These are phyloP conservation scores for Auanema freiburgensis DNA, from an alignment of 2,888 invertebrate species.

Conservation along the genomic window DNA sequence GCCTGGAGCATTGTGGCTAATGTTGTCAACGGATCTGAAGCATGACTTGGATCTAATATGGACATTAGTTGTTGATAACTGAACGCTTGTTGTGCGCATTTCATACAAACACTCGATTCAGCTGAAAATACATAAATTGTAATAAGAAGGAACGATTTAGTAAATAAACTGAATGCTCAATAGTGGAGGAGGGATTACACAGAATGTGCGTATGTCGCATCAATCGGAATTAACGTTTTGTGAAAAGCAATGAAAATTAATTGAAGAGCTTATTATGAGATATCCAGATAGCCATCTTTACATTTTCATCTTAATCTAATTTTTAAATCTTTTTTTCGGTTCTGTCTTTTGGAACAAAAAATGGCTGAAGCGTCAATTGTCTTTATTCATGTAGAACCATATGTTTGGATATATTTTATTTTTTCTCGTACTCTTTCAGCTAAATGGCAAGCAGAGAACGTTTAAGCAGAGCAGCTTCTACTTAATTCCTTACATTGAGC, in stretches of 20 bases:
- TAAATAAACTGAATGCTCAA: too few species aligned
- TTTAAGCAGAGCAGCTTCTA: background rate
- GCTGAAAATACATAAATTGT: conserved; percentile 10
- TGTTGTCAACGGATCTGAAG: conserved; percentile 39
- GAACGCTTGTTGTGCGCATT: conserved; percentile 46
- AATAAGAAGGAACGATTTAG: too few species aligned
- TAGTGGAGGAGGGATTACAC: too few species aligned
- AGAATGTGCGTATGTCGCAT: too few species aligned
- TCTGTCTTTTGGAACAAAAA: background rate
- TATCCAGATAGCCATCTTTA: background rate
- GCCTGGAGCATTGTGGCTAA: conserved; percentile 38
- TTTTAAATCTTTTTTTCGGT: too few species aligned
- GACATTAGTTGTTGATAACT: conserved; percentile 44
- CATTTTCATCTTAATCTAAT: background rate
- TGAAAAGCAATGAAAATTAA: background rate
- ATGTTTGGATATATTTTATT: background rate
- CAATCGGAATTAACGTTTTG: background rate
- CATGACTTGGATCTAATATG: conserved; percentile 33
- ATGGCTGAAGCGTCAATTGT: too few species aligned
- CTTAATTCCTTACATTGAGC: background rate
- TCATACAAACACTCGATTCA: conserved; percentile 27
- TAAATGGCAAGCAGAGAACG: background rate
- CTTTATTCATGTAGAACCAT: background rate
- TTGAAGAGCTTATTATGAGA: background rate
- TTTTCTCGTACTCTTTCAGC: background rate